Evolutionary conservation across 2,888 invertebrate species (phyloP), one percentile per base, ranked within the genome.

Genomic region (Dasypolia templi): DNA sequence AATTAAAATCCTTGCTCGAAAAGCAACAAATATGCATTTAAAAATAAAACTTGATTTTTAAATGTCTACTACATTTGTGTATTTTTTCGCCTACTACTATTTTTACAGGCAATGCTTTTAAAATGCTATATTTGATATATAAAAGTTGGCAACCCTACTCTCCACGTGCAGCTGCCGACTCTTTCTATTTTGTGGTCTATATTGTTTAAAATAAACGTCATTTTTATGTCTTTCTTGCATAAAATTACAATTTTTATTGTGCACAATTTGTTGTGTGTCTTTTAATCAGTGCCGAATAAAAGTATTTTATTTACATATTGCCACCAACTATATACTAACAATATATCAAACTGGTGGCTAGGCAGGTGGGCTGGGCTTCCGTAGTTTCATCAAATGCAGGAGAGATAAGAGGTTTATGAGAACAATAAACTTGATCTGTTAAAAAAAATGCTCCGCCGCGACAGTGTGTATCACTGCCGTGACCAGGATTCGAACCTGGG

Each of bases 401-500:
- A 19, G 6, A 26, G 12, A 14, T 26, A 53, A 9, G 22, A 49
- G 22, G 7, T n/a, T 51, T 11, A 51, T n/a, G 51, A 56, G 55
- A 19, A 56, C 11, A 56, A 32, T 32, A 11, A 56, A 32, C 4
- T 19, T 29, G 19, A 11, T 11, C 12, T 22, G 11, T 32, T 22
- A n/a, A 78, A 82, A 73, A 77, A 6, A 14, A 12, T 62, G 67
- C 85, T 87, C 87, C 87, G 39, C 87, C 86, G 85, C 55, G 84
- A 89, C 86, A 89, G 88, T 87, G 88, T 87, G 83, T 5, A 67
- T 62, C 90, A 89, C 88, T 90, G 90, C 90, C 90, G 88, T 89
- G 94, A 94, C 94, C 93, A 93, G 97, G 97, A 97, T 97, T 97
- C 97, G 97, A 97, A 97, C 97, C 97, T 97, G 97, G 97, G 97